Percentiles rank a stretch among this genome's conserved stretches.
These are phyloP conservation scores for Rhinoderma darwinii DNA, from an alignment of 2,113 vertebrate genomes.

Conservation along the genomic window DNA sequence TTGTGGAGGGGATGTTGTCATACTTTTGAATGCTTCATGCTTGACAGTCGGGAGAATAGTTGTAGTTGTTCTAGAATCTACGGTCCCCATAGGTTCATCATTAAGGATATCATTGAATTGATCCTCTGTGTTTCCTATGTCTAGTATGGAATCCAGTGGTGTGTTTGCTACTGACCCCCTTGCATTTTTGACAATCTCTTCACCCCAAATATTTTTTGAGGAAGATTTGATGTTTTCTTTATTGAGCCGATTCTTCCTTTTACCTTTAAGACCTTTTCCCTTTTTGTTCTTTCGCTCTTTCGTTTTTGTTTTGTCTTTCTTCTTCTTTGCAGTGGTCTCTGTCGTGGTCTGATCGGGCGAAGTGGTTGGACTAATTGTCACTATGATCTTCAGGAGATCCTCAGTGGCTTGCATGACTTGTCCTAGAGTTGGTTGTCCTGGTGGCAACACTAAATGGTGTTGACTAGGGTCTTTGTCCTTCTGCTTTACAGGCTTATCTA, in stretches of 20 bases:
- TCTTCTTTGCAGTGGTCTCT: conserved; percentile 67
- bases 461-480: neutral
- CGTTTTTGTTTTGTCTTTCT: conserved; percentile 72
- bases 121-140: conserved; percentile 66
- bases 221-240: conserved; percentile 46
- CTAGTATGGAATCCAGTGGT: conserved; percentile 59
- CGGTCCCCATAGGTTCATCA: conserved; percentile 58
- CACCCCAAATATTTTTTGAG: conserved; percentile 62
- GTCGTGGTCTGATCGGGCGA: conserved; percentile 62
- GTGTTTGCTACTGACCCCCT: conserved; percentile 40
- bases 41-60: neutral
- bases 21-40: conserved; percentile 53
- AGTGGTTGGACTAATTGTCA: conserved; percentile 63
- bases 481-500: conserved; percentile 71
- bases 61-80: conserved; percentile 20
- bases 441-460: conserved; percentile 38
- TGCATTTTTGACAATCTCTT: conserved; percentile 62
- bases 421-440: conserved; percentile 68
- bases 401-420: conserved; percentile 69
- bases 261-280: conserved; percentile 64
- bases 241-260: conserved; percentile 63
- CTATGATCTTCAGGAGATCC: conserved; percentile 81
- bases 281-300: conserved; percentile 73
- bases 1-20: neutral
- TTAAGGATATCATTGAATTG: conserved; percentile 72